Evolutionary conservation across 2,797 vertebrate genomes (phyloP).

Genomic region (Schizopygopsis malacanthus): DNA sequence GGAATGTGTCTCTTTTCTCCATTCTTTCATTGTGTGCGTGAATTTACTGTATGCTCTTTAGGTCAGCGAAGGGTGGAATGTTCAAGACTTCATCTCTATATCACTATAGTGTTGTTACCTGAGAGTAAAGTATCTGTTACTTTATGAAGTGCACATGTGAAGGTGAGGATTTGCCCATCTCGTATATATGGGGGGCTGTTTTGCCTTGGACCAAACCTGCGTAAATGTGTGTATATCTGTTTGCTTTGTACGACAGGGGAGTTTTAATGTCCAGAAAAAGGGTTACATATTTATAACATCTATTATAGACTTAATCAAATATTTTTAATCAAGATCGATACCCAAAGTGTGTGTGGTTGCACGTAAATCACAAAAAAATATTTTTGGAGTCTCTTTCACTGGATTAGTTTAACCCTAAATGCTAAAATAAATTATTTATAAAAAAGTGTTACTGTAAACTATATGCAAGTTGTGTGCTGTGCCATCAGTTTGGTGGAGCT

Average conservation of each 20-base stretch:
- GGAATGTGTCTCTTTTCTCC: slow-evolving; percentile 50
- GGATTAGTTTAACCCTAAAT: slow-evolving; percentile 24
- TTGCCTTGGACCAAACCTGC: slow-evolving; percentile 23
- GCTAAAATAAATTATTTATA: slow-evolving; percentile 28
- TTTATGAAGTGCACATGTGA: neutral
- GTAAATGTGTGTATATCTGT: slow-evolving; percentile 16
- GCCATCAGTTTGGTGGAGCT: neutral
- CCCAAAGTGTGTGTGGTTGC: neutral
- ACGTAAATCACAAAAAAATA: slow-evolving; percentile 36
- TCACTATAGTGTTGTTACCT: slow-evolving; percentile 35
- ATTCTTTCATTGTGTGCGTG: slow-evolving; percentile 16
- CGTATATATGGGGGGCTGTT: neutral
- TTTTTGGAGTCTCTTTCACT: slow-evolving; percentile 51
- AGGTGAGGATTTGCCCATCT: neutral
- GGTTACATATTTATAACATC: slow-evolving; percentile 27
- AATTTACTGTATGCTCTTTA: slow-evolving; percentile 35
- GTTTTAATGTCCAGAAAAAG: slow-evolving; percentile 49
- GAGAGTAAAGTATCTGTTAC: slow-evolving; percentile 23
- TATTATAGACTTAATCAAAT: slow-evolving; percentile 1
- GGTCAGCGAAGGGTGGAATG: slow-evolving; percentile 43
- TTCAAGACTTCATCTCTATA: slow-evolving; percentile 36
- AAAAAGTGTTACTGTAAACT: slow-evolving; percentile 34
- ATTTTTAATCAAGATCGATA: slow-evolving; percentile 37
- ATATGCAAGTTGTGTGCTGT: slow-evolving; percentile 43
- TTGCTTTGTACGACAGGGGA: slow-evolving; percentile 12